Evolutionary conservation across 2,888 invertebrate genomes (phyloP).

Genomic region (Perizoma affinitatum): DNA sequence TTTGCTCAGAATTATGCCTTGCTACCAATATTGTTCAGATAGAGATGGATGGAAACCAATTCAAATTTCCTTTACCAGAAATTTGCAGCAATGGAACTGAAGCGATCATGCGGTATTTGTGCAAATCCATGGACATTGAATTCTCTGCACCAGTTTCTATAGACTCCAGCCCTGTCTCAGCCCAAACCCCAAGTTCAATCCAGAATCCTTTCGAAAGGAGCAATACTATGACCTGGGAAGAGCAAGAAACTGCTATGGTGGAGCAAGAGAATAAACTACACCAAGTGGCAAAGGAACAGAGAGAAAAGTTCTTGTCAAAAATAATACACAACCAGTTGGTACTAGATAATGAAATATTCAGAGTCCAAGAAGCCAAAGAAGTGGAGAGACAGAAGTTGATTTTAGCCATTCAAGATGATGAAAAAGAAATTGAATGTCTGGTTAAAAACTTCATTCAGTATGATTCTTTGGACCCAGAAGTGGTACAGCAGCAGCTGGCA

Average conservation of each 20-base stretch:
- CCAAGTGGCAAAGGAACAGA: constrained; percentile 85
- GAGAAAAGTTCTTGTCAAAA: constrained; percentile 82
- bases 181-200: constrained; percentile 59
- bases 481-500: constrained; percentile 86
- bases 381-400: constrained; percentile 84
- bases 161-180: constrained; percentile 55
- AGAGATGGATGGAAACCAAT: constrained; percentile 84
- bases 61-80: constrained; percentile 87
- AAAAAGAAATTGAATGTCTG: constrained; percentile 85
- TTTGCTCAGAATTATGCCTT: constrained; percentile 87
- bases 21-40: constrained; percentile 85
- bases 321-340: constrained; percentile 86
- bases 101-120: constrained; percentile 87
- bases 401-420: constrained; percentile 86
- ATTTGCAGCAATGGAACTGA: constrained; percentile 84
- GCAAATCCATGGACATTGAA: constrained; percentile 72
- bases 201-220: constrained; percentile 64
- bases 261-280: constrained; percentile 87
- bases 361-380: constrained; percentile 88
- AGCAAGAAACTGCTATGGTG: constrained; percentile 85
- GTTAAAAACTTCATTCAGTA: constrained; percentile 86
- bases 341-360: constrained; percentile 87
- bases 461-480: constrained; percentile 83
- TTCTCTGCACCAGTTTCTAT: constrained; percentile 71
- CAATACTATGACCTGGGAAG: constrained; percentile 79